Base-by-base conservation (phyloP, 2,113 vertebrate species). In the Sterrhoptilus dennistouni region DNA sequence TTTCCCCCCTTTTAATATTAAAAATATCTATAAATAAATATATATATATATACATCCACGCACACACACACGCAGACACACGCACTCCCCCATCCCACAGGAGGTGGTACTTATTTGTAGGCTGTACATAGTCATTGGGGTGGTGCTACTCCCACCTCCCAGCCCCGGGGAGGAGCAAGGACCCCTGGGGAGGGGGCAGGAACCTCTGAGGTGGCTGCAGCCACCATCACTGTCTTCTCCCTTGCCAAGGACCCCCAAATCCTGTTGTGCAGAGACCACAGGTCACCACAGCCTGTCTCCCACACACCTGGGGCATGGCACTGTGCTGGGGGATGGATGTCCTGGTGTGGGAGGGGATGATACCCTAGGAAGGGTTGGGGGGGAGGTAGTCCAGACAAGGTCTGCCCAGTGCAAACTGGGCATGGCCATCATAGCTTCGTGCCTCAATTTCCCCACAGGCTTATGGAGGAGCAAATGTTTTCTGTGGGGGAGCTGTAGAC, bases 51-150 rank as follows among this genome's bases (percentile, higher is more conserved):
- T 35, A 90, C 75, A 95, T 84, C 36, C 77, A 84, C 19, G 42
- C 90, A 80, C 88, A 92, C 95, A 6, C 75, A 1, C 83, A 80
- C 35, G 2, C 50, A 72, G 40, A 72, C 79, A 82, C 75, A 44
- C 44, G 36, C 9, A 45, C 75, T 76, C 44, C 72, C 79, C 86
- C 33, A 88, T 95, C 91, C 96, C 91, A 74, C 5, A 5, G 96
- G 96, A 97, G 95, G 98, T 85, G 95, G 98, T 99, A 99, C 99
- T 99, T 99, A 99, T 99, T 97, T 98, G 98, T 98, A 98, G 98
- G 97, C 98, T 99, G 98, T 99, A 99, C 91, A 98, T 98, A 99
- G 98, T 98, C 97, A 97, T 94, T 85, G 89, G 81, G 66, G 35
- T 1, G 33, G 18, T 49, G 80, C 16, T 15, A 49, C 45, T 60